Evolutionary conservation across 2,888 invertebrate genomes (phyloP), one percentile per base, ranked within the genome.

Genomic region (Ophraella communa): DNA sequence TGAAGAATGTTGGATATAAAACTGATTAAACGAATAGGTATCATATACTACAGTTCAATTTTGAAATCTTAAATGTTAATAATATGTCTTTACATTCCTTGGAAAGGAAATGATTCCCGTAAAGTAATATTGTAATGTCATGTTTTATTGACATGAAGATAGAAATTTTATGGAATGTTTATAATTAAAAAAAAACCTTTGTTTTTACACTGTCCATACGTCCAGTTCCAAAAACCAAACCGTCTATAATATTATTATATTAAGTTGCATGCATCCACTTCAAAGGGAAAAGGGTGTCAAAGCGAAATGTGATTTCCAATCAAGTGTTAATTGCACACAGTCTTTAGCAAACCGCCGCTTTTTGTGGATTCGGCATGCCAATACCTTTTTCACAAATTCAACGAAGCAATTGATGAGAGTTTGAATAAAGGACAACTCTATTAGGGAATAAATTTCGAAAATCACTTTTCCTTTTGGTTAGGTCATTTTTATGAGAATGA

Each of bases 271-370:
- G 45, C 45, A 45, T 14, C n/a, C n/a, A 39, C 45, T 45, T 45
- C 45, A 45, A 45, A 45, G 45, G 1, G 45, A 45, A 45, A 45
- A 23, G 45, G 45, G 45, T 45, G 45, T 45, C 45, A 45, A 45
- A 45, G 45, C 45, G 21, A 45, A 45, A 45, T 23, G 21, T 20
- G 45, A 45, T 23, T 45, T 45, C 45, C 45, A 45, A 45, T 45
- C 45, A 45, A 45, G 45, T 45, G 45, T 45, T 45, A 45, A 45
- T 45, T 45, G 45, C 45, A 21, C 45, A 45, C 23, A 45, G 45
- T 45, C 45, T 45, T 45, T 45, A 23, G n/a, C 45, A 45, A n/a
- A 20, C 45, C n/a, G 23, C 11, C 45, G 45, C 45, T 45, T 45
- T 45, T 45, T 45, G 45, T 21, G 21, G 11, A 45, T 45, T n/a